Evolutionary conservation across 1,140 invertebrate species (phyloP), one percentile per base, ranked within the genome.

Genomic region (Linepithema humile): DNA sequence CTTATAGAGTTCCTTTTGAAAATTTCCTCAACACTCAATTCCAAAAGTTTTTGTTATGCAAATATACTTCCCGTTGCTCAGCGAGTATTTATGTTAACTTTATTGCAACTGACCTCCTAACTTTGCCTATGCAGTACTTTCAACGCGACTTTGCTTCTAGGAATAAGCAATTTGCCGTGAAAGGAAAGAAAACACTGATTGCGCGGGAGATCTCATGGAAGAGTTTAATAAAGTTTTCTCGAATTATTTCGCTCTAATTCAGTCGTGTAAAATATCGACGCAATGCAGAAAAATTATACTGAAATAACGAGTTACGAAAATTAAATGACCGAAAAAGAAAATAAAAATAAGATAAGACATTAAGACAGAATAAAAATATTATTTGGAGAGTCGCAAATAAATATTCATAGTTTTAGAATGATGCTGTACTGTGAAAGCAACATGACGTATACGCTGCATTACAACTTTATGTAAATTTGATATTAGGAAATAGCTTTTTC

Each of bases 121-220:
- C 75, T 80, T 80, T 48, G 75, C 23, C 75, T 35, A 70, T 35
- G 64, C 48, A 20, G 75, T 70, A 70, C 45, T 70, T 80, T 43
- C 64, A 69, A 57, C 32, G 64, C 64, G 75, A 80, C 64, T 80
- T 80, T 69, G 64, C 75, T 70, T 55, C 64, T 57, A 69, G 35
- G 64, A 80, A 80, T 80, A 67, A 69, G 75, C 64, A 80, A 80
- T 80, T 55, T 55, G 35, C 75, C 48, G 50, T 40, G 48, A 80
- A 80, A 55, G 35, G 75, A 80, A 80, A 80, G 64, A 80, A 80
- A 80, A 80, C 75, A 80, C 65, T 80, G 75, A 80, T 80, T 80
- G 75, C 38, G 48, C 17, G 6, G 62, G 29, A 32, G 62, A 78
- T 78, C 23, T 53, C 48, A 48, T 35, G 29, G 64, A 80, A 80